phyloP scores from a whole-genome alignment of 2,888 invertebrate genomes.

The Drosophila longiperda region DNA sequence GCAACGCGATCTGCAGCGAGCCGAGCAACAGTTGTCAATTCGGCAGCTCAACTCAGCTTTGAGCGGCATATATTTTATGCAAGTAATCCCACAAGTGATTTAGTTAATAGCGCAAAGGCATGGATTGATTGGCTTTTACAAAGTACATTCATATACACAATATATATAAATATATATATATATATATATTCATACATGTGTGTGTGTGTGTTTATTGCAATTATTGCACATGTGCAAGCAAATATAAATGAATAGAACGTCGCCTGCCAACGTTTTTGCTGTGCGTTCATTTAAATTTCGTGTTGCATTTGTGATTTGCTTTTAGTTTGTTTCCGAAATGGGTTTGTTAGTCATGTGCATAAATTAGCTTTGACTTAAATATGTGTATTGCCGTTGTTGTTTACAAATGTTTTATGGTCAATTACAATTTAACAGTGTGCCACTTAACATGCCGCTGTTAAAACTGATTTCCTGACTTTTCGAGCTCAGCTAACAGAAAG shows the following conservation, averaged over 20 bases:
- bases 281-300: slow-evolving; percentile 41
- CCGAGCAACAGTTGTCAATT: neutral
- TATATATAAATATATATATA: neutral
- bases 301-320: slow-evolving; percentile 44
- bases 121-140: slow-evolving; percentile 10
- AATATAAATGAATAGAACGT: neutral
- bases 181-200: neutral
- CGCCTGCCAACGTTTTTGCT: slow-evolving; percentile 15
- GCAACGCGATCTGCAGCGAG: neutral
- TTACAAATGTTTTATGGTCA: slow-evolving; percentile 46
- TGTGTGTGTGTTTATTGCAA: neutral
- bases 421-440: slow-evolving; percentile 26
- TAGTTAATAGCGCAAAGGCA: neutral
- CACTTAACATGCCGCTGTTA: slow-evolving; percentile 22
- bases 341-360: slow-evolving; percentile 63
- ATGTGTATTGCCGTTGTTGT: slow-evolving; percentile 31
- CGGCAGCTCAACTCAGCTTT: neutral
- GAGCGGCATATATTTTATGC: neutral
- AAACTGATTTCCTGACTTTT: neutral
- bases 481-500: neutral
- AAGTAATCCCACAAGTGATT: neutral
- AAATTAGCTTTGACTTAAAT: slow-evolving; percentile 53
- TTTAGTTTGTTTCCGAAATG: slow-evolving; percentile 44
- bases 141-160: neutral
- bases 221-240: slow-evolving; percentile 11